Evolutionary conservation across 2,797 vertebrate species (phyloP).

Genomic region (Acanthis flammea): DNA sequence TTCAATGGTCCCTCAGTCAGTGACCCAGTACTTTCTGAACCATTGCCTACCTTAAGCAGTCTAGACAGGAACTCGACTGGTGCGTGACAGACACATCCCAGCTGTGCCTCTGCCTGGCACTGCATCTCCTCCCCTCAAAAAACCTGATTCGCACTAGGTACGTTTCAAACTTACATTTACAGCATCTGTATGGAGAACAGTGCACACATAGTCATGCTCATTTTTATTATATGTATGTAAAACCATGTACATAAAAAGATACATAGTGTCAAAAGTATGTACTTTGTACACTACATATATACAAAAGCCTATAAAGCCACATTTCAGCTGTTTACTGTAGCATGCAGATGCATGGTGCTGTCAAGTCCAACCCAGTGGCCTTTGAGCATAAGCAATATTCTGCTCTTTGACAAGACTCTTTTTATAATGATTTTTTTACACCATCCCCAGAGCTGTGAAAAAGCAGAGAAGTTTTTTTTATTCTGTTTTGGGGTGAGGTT

Average conservation of each 20-base stretch:
- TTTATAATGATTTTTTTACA: background rate
- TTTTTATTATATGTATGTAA: background rate
- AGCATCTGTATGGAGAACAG: background rate
- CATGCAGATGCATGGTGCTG: background rate
- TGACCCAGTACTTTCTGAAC: background rate
- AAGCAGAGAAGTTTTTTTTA: background rate
- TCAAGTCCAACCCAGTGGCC: background rate
- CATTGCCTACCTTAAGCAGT: background rate
- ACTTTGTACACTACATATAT: background rate
- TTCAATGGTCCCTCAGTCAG: background rate
- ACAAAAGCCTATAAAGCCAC: background rate
- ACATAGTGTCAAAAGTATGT: background rate
- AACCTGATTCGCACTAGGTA: background rate
- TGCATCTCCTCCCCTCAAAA: background rate
- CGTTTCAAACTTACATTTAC: background rate
- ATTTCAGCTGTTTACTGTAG: background rate
- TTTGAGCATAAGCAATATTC: background rate
- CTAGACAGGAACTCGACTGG: background rate
- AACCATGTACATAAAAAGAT: background rate
- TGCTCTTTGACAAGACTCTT: background rate
- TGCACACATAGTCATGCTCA: background rate
- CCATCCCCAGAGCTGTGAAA: background rate
- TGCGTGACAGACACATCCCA: background rate
- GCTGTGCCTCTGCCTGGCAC: background rate
- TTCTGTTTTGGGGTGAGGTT: accelerated